Percentiles rank a stretch among this genome's conserved stretches.
phyloP scores from a whole-genome alignment of 2,113 vertebrate genomes.

The Planiliza haematocheilus region DNA sequence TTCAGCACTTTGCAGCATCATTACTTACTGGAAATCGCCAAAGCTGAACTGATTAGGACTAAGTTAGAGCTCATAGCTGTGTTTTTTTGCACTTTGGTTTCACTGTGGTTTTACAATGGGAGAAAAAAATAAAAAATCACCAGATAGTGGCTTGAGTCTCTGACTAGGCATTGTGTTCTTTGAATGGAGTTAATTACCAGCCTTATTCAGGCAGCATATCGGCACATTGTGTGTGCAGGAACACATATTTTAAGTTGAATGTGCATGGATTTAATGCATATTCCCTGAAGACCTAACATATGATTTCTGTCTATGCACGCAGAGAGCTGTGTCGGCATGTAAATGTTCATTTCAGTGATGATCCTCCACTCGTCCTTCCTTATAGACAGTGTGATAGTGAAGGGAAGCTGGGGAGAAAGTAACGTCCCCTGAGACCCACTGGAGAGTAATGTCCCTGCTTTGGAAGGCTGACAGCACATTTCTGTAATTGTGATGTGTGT shows the following conservation, averaged over 20 bases:
- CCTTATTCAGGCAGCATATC: not conserved
- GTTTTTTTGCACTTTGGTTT: too few relatives aligned
- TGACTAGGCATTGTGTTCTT: not conserved
- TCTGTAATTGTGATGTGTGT: not conserved
- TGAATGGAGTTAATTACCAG: not conserved
- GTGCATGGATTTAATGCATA: too few relatives aligned
- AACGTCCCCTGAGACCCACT: too few relatives aligned
- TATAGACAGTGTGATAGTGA: too few relatives aligned
- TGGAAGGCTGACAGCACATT: not conserved
- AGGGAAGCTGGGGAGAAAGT: too few relatives aligned
- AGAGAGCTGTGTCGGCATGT: not conserved
- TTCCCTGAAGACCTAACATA: too few relatives aligned
- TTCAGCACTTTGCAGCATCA: not conserved
- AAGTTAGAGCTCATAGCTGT: not conserved
- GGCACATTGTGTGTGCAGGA: not conserved
- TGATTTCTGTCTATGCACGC: too few relatives aligned
- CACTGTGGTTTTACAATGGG: too few relatives aligned
- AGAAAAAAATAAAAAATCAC: too few relatives aligned
- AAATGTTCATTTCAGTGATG: not conserved
- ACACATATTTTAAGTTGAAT: not conserved
- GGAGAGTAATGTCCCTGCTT: too few relatives aligned
- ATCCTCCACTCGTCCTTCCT: too few relatives aligned
- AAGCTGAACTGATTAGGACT: not conserved
- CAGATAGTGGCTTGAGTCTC: too few relatives aligned
- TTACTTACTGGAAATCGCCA: not conserved